Percentiles rank a stretch among this genome's conserved stretches.
These are phyloP conservation scores for Gyps fulvus DNA, from an alignment of 2,113 vertebrate species.

Conservation along the genomic window DNA sequence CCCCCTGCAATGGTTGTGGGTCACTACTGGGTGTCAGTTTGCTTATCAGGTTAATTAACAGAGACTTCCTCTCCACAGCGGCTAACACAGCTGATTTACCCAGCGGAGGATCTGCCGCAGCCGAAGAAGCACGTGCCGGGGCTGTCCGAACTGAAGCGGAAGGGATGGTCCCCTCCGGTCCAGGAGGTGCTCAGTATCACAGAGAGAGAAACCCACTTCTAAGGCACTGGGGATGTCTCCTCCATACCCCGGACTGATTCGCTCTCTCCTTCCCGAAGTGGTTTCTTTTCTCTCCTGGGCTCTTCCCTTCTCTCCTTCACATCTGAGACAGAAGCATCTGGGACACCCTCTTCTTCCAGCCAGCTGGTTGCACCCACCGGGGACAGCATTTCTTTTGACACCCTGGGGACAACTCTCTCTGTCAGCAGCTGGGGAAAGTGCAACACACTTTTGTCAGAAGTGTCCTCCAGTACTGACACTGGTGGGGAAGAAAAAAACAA, in stretches of 20 bases:
- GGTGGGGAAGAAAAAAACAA: neutral
- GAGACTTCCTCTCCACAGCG: conserved; percentile 47
- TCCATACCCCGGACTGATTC: neutral
- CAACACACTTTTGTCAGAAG: neutral
- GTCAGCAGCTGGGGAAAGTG: neutral
- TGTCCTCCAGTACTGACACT: neutral
- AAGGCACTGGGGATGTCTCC: neutral
- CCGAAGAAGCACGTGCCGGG: neutral
- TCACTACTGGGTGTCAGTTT: neutral
- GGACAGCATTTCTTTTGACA: neutral
- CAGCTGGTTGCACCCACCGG: neutral
- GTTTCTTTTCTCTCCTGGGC: neutral
- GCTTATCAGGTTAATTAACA: conserved; percentile 28
- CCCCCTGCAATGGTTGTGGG: neutral
- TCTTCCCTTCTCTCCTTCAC: neutral
- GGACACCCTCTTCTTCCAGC: neutral
- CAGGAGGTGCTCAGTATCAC: conserved; percentile 54
- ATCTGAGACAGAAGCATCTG: neutral
- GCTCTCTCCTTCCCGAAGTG: neutral
- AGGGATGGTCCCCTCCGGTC: neutral
- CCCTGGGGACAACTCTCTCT: neutral
- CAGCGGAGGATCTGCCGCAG: conserved; percentile 69
- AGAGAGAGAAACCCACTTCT: conserved; percentile 75
- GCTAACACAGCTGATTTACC: conserved; percentile 63
- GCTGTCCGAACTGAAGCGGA: accelerated